A percentile compares a stretch with the other conserved stretches of the same genome.
Conservation (phyloP, 2,888 invertebrate genomes). For the Cyclophora punctaria region DNA sequence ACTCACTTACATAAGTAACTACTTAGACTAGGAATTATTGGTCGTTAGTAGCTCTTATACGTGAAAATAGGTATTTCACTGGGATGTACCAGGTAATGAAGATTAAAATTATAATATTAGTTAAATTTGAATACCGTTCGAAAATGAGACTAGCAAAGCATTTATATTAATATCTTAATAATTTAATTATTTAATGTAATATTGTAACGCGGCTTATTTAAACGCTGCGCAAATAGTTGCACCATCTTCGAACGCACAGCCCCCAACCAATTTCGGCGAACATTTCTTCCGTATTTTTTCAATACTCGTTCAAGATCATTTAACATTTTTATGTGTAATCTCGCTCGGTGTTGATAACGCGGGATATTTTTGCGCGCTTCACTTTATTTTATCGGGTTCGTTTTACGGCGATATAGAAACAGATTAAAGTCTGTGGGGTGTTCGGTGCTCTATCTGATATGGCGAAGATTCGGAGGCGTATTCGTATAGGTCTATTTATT, state of each 20-base stretch:
- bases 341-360: constrained; percentile 65
- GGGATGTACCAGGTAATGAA: no score
- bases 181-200: no score
- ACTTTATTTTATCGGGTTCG: constrained; percentile 68
- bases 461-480: no score
- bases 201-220: background rate
- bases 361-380: constrained; percentile 61
- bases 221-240: constrained; percentile 12
- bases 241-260: constrained; percentile 17
- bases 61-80: no score
- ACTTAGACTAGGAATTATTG: no score
- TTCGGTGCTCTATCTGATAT: constrained; percentile 31
- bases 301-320: constrained; percentile 72
- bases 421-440: constrained; percentile 67
- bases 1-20: no score
- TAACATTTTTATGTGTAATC: constrained; percentile 76
- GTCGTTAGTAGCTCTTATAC: no score
- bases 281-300: constrained; percentile 67
- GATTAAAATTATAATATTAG: no score
- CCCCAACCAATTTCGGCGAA: constrained; percentile 47
- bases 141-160: no score
- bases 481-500: no score
- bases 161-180: no score
- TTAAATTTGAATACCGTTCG: no score
- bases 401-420: constrained; percentile 63